Evolutionary conservation across 2,113 vertebrate species (phyloP).

Genomic region (Istiophorus platypterus): DNA sequence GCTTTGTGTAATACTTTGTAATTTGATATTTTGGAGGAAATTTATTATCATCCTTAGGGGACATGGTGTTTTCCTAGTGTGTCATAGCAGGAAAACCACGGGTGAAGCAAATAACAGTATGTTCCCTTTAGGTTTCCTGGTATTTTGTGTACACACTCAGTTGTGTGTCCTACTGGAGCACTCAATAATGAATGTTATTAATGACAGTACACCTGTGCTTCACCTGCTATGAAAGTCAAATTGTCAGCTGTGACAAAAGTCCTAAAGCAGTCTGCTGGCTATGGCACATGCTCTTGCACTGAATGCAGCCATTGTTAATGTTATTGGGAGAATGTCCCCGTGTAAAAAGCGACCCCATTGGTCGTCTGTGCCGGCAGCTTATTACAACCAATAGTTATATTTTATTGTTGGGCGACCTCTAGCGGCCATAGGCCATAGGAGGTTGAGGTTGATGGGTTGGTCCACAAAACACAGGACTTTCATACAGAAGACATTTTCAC

Average conservation of each 20-base stretch:
- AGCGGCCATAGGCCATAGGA: background rate
- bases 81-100: background rate
- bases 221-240: background rate
- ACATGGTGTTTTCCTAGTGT: background rate
- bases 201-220: background rate
- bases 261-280: background rate
- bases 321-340: background rate
- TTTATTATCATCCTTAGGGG: too few species aligned
- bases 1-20: background rate
- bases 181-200: background rate
- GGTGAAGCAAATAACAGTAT: background rate
- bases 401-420: slow-evolving; percentile 1
- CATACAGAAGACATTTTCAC: background rate
- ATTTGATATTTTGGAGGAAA: background rate
- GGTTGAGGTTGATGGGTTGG: background rate
- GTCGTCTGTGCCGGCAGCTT: background rate
- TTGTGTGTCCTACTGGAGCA: background rate
- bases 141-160: too few species aligned
- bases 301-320: background rate
- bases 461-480: too few species aligned
- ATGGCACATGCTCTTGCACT: background rate
- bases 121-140: too few species aligned
- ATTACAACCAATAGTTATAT: background rate
- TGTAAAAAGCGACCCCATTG: background rate
- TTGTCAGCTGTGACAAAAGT: background rate